Evolutionary conservation across 2,888 invertebrate genomes (phyloP), one percentile per base, ranked within the genome.

Genomic region (Podabrus alpinus): DNA sequence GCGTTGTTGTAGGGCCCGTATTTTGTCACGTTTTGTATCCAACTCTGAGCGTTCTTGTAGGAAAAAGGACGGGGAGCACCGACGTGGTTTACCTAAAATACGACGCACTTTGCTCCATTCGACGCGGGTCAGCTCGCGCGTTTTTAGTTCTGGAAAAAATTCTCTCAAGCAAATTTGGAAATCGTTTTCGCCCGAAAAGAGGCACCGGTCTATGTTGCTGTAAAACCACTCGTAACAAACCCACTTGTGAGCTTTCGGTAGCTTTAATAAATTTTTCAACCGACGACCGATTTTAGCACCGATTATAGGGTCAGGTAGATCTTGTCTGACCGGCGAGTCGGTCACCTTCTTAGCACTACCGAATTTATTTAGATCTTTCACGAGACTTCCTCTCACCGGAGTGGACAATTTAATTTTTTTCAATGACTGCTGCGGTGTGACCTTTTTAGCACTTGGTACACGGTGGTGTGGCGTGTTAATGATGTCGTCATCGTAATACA

Each of bases 191-290:
- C 96, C 97, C 80, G 95, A 93, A 88, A 99, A 99, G 59, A 99
- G 89, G 45, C 96, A 94, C 85, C 94, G 94, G 86, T 99, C 99
- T 82, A 99, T 94, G 84, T 98, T 98, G 81, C 99, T 98, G 88
- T 99, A 99, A 88, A 99, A 99, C 94, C 98, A 99, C 87, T 99
- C 99, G 88, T 97, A 99, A 87, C 97, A 98, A 9, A 99, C 98
- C 97, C 98, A 99, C 88, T 97, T 97, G 86, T 99, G 98, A 4
- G 99, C 99, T 89, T 99, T 99, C 0, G 99, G 99, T 79, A 99
- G 88, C 88, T 99, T 99, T 4, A 99, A 89, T 25, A 99, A 90
- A 88, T 99, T 99, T 79, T 97, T 90, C 75, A 97, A 88, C 79
- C 97, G 90, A 88, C 96, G 91, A 1, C 97, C 97, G 81, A 97